Evolutionary conservation across 2,113 vertebrate species (phyloP).

Genomic region (Fulica atra): DNA sequence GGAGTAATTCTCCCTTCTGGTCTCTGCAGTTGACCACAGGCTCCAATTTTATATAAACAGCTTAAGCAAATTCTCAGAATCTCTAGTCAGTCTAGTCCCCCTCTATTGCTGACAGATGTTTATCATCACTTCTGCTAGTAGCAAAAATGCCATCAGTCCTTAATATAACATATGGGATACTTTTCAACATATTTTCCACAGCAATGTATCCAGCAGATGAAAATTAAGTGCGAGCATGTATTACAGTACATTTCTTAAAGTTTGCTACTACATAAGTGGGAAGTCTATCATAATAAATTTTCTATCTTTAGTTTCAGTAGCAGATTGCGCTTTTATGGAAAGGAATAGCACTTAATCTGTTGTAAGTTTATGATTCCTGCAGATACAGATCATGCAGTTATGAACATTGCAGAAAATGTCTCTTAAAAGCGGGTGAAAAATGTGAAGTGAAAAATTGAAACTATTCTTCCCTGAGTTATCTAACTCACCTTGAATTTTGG

Average conservation of each 20-base stretch:
- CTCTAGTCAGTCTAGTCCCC: not conserved
- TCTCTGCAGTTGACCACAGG: not conserved
- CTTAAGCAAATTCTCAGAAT: not conserved
- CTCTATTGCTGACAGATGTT: not conserved
- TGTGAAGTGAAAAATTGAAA: not conserved
- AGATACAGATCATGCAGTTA: not conserved
- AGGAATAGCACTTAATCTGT: not conserved
- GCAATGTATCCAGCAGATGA: not conserved
- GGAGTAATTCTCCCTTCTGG: not conserved
- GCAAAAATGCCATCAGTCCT: slow-evolving; percentile 15
- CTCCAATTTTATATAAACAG: not conserved
- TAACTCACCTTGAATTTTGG: not conserved
- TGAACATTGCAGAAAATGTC: not conserved
- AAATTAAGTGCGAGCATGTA: not conserved
- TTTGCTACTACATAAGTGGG: not conserved
- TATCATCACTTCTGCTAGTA: not conserved
- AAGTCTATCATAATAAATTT: not conserved
- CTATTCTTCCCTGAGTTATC: not conserved
- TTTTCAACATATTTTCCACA: not conserved
- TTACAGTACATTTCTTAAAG: not conserved
- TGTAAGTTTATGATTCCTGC: not conserved
- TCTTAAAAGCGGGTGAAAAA: not conserved
- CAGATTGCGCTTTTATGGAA: not conserved
- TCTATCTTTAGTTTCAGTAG: not conserved
- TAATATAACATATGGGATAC: not conserved